Conservation (phyloP, 2,888 invertebrate genomes). For the Conops quadrifasciatus region DNA sequence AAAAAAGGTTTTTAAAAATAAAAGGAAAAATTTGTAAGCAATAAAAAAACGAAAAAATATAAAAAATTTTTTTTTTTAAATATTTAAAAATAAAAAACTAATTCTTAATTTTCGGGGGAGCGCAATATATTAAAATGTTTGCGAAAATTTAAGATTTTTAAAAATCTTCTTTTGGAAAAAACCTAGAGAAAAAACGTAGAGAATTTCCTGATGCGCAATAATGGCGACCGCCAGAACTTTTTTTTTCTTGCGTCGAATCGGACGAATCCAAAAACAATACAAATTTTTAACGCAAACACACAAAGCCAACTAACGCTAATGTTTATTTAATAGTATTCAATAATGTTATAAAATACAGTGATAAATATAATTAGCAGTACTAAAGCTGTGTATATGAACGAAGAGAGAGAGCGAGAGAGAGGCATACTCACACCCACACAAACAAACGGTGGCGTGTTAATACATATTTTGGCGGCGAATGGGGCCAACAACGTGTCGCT, state of each 20-base stretch:
- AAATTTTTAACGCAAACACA: conserved; percentile 3
- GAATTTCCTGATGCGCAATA: conserved; percentile 31
- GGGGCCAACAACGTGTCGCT: no score
- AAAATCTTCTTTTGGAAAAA: not conserved
- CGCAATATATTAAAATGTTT: no score
- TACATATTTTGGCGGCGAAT: no score
- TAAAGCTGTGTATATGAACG: no score
- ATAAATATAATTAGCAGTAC: not conserved
- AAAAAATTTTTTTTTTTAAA: no score
- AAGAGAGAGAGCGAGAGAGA: no score
- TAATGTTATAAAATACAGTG: conserved; percentile 17
- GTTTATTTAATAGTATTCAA: conserved; percentile 17
- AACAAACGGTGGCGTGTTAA: no score
- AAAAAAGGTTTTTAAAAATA: no score
- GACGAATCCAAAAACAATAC: conserved; percentile 29
- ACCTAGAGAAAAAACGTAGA: not conserved
- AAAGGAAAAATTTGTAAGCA: no score
- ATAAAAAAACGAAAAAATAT: no score
- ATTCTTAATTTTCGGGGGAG: no score
- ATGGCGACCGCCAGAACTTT: conserved; percentile 31
- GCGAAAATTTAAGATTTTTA: not conserved
- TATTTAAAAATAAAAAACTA: no score
- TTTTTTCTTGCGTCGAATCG: conserved; percentile 2
- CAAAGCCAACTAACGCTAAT: not conserved
- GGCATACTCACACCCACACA: not conserved